phyloP scores from a whole-genome alignment of 2,113 vertebrate species.

The Sylvia atricapilla region DNA sequence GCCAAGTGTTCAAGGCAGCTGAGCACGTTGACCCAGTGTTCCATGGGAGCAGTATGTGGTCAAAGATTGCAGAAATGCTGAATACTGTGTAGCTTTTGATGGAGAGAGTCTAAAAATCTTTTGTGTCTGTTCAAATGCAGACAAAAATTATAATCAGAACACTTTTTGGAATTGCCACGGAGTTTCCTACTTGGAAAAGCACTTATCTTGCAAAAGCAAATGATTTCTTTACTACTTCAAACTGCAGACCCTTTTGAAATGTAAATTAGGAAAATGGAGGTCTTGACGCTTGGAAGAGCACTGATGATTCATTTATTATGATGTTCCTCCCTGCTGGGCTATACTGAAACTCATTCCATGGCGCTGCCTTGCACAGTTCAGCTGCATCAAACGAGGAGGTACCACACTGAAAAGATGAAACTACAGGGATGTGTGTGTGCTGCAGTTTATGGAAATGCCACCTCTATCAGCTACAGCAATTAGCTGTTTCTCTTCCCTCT shows the following conservation, averaged over 20 bases:
- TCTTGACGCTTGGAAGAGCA: slow-evolving; percentile 7
- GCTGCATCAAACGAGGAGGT: not conserved
- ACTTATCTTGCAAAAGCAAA: slow-evolving; percentile 68
- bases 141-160: slow-evolving; percentile 37
- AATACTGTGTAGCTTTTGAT: not conserved
- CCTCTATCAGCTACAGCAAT: not conserved
- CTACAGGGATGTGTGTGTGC: not conserved
- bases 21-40: not conserved
- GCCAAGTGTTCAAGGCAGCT: not conserved
- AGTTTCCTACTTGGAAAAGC: slow-evolving; percentile 54
- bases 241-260: slow-evolving; percentile 65
- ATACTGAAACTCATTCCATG: not conserved
- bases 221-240: slow-evolving; percentile 59
- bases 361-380: not conserved
- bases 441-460: not conserved
- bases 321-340: not conserved
- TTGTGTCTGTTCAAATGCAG: slow-evolving; percentile 20
- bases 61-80: not conserved
- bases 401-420: not conserved
- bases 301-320: slow-evolving; percentile 52
- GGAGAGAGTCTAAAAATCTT: slow-evolving; percentile 6
- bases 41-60: not conserved
- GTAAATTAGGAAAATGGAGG: slow-evolving; percentile 61
- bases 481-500: slow-evolving; percentile 1
- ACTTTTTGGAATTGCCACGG: slow-evolving; percentile 27